Evolutionary conservation across 2,888 invertebrate genomes (phyloP), one percentile per base, ranked within the genome.

Genomic region (Melanchra persicariae): DNA sequence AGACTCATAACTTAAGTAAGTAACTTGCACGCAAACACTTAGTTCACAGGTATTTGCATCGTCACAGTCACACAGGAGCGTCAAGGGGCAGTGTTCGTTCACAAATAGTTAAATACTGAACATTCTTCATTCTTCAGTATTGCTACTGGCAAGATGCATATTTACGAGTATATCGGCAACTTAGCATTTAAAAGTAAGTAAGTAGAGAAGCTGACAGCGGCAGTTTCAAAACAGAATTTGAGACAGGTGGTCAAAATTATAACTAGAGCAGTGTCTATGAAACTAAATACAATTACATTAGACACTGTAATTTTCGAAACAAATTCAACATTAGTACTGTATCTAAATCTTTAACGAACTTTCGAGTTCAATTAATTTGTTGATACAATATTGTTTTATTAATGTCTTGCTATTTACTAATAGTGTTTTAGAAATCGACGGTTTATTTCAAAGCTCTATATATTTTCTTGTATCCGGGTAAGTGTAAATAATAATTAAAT

Each of bases 81-180:
- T 85, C 83, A 73, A 80, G 62, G 88, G 93, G 93, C 93, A 93
- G 93, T 93, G 93, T 85, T 90, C 86, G 84, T 88, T 90, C 85
- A 83, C 79, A 75, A 83, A 79, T 80, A 68, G 67, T 61, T 73
- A 81, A 86, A 76, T 77, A 82, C 76, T 74, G 74, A 79, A 76
- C 70, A 77, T 72, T 69, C 34, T 52, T 69, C 70, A 52, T 72
- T 73, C 70, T 73, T 80, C 78, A 80, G 81, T 84, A 83, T 84
- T 83, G 71, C 86, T 85, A 88, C 87, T 89, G 92, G 92, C 92
- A 92, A 92, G 92, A 92, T 86, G 85, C 84, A 65, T 83, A 78
- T 82, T 62, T 52, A n/a, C n/a, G n/a, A n/a, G n/a, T n/a, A 71
- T 72, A 79, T 73, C 64, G 75, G 76, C 79, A 82, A 76, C 75